Evolutionary conservation across 2,113 vertebrate genomes (phyloP).

Genomic region (Pterocles orientalis): DNA sequence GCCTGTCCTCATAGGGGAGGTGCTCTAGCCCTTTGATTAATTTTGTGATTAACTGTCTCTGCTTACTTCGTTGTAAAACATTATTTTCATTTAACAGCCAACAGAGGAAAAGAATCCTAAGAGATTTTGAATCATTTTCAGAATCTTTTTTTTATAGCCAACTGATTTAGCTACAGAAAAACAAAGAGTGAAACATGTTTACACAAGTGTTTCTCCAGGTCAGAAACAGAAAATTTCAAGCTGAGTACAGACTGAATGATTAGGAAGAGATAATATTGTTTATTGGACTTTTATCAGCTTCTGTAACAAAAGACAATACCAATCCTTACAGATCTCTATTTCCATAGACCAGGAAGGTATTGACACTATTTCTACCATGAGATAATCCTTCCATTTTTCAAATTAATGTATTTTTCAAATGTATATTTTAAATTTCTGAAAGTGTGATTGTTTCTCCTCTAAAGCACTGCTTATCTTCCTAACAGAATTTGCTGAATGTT

Average conservation of each 20-base stretch:
- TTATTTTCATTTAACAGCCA: conserved; percentile 10
- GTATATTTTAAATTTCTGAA: not conserved
- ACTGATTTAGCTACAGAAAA: not conserved
- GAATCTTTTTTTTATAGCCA: conserved; percentile 9
- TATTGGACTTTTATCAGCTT: not conserved
- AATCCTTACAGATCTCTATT: not conserved
- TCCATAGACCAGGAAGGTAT: not conserved
- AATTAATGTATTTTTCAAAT: not conserved
- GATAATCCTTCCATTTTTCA: not conserved
- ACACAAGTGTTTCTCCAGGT: not conserved
- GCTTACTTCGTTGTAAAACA: not conserved
- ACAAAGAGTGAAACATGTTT: not conserved
- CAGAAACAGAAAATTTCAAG: not conserved
- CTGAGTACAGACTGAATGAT: not conserved
- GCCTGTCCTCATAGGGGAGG: no score
- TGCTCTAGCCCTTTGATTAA: no score
- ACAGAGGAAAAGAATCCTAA: conserved; percentile 6
- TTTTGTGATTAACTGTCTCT: no score
- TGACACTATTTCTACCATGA: not conserved
- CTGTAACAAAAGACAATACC: not conserved
- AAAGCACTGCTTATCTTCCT: not conserved
- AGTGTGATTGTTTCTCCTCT: not conserved
- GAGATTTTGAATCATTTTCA: conserved; percentile 1
- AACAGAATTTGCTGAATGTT: not conserved
- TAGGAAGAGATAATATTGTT: not conserved